phyloP scores from a whole-genome alignment of 2,113 vertebrate species.

The Ameiurus melas region DNA sequence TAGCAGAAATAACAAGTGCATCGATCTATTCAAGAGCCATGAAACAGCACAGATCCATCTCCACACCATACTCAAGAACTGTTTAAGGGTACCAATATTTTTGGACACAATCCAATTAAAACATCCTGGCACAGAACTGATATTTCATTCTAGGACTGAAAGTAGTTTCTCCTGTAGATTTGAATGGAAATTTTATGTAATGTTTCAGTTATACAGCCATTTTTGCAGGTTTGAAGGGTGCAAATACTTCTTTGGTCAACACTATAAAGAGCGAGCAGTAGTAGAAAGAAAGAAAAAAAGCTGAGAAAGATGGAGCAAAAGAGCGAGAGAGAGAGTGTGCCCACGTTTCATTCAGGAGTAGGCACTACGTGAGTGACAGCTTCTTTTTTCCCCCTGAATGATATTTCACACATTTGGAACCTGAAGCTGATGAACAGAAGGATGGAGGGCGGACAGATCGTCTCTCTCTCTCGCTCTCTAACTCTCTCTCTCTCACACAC shows the following conservation, averaged over 20 bases:
- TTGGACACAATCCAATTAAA: neutral
- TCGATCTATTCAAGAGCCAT: neutral
- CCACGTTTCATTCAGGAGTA: neutral
- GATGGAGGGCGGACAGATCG: slow-evolving; percentile 23
- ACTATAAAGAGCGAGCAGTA: neutral
- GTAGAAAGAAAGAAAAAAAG: neutral
- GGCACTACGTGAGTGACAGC: neutral
- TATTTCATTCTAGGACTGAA: neutral
- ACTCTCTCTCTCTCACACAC: slow-evolving; percentile 15
- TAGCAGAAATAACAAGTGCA: neutral
- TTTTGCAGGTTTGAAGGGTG: neutral
- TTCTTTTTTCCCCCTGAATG: neutral
- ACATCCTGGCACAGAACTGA: neutral
- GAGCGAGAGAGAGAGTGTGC: neutral
- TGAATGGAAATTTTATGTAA: neutral
- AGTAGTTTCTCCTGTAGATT: neutral
- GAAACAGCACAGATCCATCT: neutral
- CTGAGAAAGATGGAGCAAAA: neutral
- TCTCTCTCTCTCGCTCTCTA: neutral
- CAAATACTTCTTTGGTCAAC: neutral
- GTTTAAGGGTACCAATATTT: neutral
- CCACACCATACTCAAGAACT: neutral
- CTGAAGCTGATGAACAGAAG: slow-evolving; percentile 40
- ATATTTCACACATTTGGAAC: slow-evolving; percentile 33
- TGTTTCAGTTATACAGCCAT: neutral